Conservation (phyloP, 2,797 vertebrate species). For the Pampus argenteus region DNA sequence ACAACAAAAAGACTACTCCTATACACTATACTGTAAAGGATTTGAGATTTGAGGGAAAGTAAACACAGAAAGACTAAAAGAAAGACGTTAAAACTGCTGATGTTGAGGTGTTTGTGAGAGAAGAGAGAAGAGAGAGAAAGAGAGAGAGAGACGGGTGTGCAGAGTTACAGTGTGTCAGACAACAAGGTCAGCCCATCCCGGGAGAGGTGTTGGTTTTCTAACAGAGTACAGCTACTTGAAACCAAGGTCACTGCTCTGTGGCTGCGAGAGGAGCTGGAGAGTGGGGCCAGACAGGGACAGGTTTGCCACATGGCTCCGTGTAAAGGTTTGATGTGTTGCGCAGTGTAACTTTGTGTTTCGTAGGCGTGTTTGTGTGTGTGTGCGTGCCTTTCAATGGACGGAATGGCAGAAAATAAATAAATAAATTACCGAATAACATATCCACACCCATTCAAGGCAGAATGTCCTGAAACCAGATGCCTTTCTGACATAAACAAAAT, state of each 20-base stretch:
- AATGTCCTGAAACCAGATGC: conserved; percentile 77
- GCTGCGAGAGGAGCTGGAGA: conserved; percentile 67
- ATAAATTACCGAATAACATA: conserved; percentile 38
- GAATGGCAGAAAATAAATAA: conserved; percentile 55
- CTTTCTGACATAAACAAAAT: conserved; percentile 72
- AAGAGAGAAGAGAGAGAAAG: conserved; percentile 33
- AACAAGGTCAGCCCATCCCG: conserved; percentile 85
- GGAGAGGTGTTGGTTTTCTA: conserved; percentile 86
- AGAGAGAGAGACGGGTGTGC: conserved; percentile 54
- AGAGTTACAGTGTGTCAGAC: conserved; percentile 79
- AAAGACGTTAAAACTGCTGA: conserved; percentile 38
- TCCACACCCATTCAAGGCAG: conserved; percentile 39
- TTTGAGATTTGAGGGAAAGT: conserved; percentile 28
- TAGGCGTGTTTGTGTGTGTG: not conserved
- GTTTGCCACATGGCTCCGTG: conserved; percentile 44
- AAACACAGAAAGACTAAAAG: conserved; percentile 36
- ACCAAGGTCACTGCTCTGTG: conserved; percentile 83
- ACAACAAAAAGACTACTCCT: conserved; percentile 32
- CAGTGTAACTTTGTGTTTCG: conserved; percentile 7
- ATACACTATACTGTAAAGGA: conserved; percentile 5
- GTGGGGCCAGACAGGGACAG: conserved; percentile 65
- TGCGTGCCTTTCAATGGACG: conserved; percentile 24
- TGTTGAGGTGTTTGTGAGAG: conserved; percentile 40
- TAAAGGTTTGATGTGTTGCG: conserved; percentile 29
- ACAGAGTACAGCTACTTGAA: conserved; percentile 83